Evolutionary conservation across 1,140 invertebrate species (phyloP).

Genomic region (Mamestra configurata): DNA sequence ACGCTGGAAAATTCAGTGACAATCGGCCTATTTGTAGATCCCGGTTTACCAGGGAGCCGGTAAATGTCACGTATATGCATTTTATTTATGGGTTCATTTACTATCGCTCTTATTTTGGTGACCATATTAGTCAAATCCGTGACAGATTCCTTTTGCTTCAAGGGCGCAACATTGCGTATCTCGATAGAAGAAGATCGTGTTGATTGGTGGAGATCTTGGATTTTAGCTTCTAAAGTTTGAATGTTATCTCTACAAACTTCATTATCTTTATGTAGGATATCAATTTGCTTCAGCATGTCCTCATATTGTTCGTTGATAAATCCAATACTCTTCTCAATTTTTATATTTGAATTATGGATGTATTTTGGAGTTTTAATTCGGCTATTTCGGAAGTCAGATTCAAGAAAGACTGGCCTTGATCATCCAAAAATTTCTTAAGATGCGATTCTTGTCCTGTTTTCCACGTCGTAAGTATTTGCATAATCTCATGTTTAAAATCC

Average conservation of each 20-base stretch:
- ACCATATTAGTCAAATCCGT: not conserved
- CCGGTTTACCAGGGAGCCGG: not conserved
- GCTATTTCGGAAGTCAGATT: not conserved
- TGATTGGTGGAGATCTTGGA: not conserved
- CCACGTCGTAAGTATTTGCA: not conserved
- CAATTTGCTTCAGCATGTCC: not conserved
- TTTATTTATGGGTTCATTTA: not conserved
- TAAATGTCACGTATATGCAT: not conserved
- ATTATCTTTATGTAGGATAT: not conserved
- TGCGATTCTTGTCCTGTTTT: not conserved
- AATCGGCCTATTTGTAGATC: not conserved
- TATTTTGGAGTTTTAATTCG: not conserved
- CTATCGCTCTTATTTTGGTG: not conserved
- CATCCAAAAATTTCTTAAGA: not conserved
- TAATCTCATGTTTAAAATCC: not conserved
- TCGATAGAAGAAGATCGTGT: not conserved
- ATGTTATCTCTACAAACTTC: constrained; percentile 60
- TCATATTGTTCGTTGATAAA: not conserved
- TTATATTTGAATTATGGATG: not conserved
- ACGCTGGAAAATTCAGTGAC: not conserved
- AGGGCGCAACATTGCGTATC: not conserved
- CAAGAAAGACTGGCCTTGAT: not conserved
- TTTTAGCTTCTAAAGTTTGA: not conserved
- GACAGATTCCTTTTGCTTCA: not conserved
- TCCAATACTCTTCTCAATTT: not conserved